These are phyloP conservation scores for Beaufortia kweichowensis DNA, from an alignment of 2,113 vertebrate genomes.

Conservation along the genomic window DNA sequence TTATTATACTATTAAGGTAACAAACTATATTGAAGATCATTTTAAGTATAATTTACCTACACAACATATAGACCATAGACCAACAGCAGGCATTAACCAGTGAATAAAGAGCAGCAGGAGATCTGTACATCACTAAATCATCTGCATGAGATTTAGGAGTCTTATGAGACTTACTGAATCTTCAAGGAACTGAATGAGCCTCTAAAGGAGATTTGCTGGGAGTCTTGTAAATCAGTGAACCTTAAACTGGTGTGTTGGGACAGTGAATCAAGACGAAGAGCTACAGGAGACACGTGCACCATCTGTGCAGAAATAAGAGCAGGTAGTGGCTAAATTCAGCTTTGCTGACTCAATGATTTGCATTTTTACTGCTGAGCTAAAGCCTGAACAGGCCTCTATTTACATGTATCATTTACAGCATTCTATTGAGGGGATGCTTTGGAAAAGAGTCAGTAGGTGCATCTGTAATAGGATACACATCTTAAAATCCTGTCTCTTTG, in stretches of 20 bases:
- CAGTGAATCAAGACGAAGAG: constrained; percentile 1
- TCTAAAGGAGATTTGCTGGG: background rate
- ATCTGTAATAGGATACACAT: too few species aligned
- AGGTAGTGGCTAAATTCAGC: background rate
- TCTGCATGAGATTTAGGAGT: background rate
- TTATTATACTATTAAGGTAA: too few species aligned
- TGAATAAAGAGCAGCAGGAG: constrained; percentile 9
- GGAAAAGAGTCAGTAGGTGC: too few species aligned
- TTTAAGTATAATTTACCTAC: too few species aligned
- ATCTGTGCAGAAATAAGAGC: background rate
- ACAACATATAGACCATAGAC: background rate
- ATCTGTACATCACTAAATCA: background rate
- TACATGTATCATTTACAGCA: too few species aligned
- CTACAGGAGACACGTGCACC: background rate
- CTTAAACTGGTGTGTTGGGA: background rate
- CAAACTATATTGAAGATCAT: too few species aligned
- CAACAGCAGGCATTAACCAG: background rate
- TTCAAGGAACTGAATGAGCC: background rate
- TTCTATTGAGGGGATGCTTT: background rate
- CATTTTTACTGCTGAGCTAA: background rate
- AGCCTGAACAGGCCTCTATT: too few species aligned
- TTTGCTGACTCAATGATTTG: constrained; percentile 2
- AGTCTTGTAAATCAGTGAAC: background rate
- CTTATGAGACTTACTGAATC: background rate
- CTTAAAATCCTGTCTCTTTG: too few species aligned